Evolutionary conservation across 2,888 invertebrate species (phyloP).

Genomic region (Cephalotes varians): DNA sequence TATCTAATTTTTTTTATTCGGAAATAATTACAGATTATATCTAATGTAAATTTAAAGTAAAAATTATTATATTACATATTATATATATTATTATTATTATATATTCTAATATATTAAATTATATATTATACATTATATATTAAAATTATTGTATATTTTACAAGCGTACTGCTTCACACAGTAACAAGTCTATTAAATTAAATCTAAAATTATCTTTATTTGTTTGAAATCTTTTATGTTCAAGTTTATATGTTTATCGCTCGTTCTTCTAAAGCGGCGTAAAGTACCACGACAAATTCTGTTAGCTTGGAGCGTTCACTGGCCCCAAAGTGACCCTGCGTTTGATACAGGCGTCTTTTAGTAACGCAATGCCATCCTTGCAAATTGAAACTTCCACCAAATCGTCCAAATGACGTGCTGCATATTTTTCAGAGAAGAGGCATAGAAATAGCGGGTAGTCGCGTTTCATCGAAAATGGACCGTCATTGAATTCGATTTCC

Average conservation of each 20-base stretch:
- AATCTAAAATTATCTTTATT: background rate
- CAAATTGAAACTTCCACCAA: constrained; percentile 37
- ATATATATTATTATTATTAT: too few relatives aligned
- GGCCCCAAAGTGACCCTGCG: constrained; percentile 8
- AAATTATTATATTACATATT: background rate
- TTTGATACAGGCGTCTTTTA: constrained; percentile 7
- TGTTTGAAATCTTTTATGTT: background rate
- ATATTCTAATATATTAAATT: too few relatives aligned
- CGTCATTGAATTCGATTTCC: constrained; percentile 55
- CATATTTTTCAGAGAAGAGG: constrained; percentile 35
- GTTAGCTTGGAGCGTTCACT: background rate
- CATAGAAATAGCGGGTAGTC: background rate
- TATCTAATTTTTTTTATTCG: background rate
- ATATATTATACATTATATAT: too few relatives aligned
- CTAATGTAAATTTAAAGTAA: background rate
- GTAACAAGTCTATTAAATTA: background rate
- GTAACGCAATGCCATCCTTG: background rate
- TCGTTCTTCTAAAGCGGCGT: background rate
- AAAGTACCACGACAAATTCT: constrained; percentile 25
- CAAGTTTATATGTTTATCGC: background rate
- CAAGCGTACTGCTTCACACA: too few relatives aligned
- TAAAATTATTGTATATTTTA: too few relatives aligned
- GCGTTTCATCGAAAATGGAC: constrained; percentile 44
- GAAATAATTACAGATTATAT: background rate
- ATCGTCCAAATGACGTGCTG: constrained; percentile 29